Evolutionary conservation across 2,113 vertebrate species (phyloP).

Genomic region (Delphinapterus leucas): DNA sequence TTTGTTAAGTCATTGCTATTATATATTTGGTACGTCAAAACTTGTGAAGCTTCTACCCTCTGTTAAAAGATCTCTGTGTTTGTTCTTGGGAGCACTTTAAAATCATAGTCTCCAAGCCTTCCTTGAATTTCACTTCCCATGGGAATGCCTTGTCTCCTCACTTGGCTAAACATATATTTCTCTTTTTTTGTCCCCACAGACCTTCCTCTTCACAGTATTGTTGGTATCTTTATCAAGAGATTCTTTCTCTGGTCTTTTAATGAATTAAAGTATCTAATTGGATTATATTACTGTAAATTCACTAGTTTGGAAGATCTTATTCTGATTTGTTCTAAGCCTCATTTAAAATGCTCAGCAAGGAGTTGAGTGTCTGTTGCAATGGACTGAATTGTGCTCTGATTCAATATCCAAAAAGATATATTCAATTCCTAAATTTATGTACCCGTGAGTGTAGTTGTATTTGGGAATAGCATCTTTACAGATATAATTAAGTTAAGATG

Average conservation of each 20-base stretch:
- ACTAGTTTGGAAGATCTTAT: background rate
- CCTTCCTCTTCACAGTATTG: background rate
- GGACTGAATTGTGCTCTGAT: background rate
- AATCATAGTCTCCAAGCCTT: background rate
- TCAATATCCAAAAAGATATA: background rate
- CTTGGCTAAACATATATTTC: background rate
- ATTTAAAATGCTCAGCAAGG: background rate
- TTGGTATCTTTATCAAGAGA: background rate
- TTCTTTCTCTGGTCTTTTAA: background rate
- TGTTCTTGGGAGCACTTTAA: background rate
- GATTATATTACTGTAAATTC: background rate
- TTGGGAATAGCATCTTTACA: background rate
- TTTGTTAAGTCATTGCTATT: background rate
- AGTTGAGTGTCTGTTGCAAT: background rate
- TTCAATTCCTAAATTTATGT: background rate
- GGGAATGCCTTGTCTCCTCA: background rate
- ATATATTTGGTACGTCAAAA: background rate
- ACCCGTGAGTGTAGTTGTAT: background rate
- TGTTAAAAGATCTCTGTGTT: background rate
- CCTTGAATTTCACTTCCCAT: background rate
- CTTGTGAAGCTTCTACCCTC: background rate
- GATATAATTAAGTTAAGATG: background rate
- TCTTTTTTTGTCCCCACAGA: background rate
- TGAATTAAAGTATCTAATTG: background rate
- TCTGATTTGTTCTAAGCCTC: background rate